Evolutionary conservation across 2,113 vertebrate genomes (phyloP).

Genomic region (Serinus canaria): DNA sequence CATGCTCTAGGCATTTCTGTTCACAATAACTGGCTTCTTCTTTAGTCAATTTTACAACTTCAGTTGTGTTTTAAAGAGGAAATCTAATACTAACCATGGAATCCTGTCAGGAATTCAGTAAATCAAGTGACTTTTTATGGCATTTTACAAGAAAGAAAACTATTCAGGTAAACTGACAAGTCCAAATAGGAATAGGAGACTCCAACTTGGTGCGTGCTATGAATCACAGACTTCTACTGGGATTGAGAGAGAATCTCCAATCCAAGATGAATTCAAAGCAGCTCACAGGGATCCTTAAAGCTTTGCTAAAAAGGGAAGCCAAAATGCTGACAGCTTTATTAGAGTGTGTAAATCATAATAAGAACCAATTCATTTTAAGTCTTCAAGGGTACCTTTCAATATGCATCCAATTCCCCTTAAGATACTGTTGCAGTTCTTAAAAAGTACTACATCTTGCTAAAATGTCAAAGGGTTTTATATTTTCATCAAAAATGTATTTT

Average conservation of each 20-base stretch:
- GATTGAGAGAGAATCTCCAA: constrained; percentile 36
- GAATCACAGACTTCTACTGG: constrained; percentile 28
- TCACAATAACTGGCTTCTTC: constrained; percentile 28
- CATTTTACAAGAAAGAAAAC: constrained; percentile 22
- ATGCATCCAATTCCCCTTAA: constrained; percentile 64
- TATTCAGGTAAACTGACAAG: constrained; percentile 28
- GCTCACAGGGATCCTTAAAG: constrained; percentile 58
- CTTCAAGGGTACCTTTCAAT: constrained; percentile 70
- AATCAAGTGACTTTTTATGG: constrained; percentile 19
- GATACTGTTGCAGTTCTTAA: constrained; percentile 34
- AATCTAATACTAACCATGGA: constrained; percentile 32
- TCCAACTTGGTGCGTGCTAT: background rate
- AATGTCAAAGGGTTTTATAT: background rate
- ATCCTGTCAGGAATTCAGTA: constrained; percentile 9
- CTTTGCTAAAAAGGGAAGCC: constrained; percentile 49
- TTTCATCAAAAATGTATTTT: background rate
- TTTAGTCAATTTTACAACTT: constrained; percentile 12
- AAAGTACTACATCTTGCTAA: background rate
- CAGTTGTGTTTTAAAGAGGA: constrained; percentile 35
- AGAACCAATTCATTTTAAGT: constrained; percentile 60
- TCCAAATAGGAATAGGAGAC: constrained; percentile 14
- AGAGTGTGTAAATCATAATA: constrained; percentile 69
- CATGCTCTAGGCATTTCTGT: background rate
- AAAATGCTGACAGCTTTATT: constrained; percentile 76
- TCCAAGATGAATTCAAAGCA: constrained; percentile 52